Evolutionary conservation across 2,888 invertebrate species (phyloP), one percentile per base, ranked within the genome.

Genomic region (Penaeus monodon): DNA sequence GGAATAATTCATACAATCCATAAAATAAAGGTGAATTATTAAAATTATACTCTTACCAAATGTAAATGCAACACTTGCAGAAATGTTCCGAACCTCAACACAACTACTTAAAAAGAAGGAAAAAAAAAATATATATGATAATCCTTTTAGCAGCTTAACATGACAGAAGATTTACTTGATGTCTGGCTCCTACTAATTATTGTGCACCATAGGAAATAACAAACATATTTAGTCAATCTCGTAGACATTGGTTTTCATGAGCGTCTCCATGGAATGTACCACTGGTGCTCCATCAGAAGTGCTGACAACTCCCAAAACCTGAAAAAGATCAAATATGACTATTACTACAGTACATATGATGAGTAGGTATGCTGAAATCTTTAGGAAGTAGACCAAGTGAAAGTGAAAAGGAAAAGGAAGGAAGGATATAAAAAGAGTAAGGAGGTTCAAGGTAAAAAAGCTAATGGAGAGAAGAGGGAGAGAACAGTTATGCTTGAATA

Each of bases 241-340:
- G 63, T 89, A 89, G 22, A 81, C 49, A 17, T 68, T 89, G 68
- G 89, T 89, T 65, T 86, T 87, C 68, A 89, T 66, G 29, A 68
- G 80, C 33, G 88, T 88, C 29, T 90, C 90, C 10, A 82, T 78
- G 38, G 88, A 88, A 85, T 77, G 88, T 22, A 76, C 80, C 24
- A 88, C 78, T 10, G 90, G 82, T 12, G 88, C 84, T 17, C 87
- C 83, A 70, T 90, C 90, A 0, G 82, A 84, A 33, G 85, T 90
- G 73, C 85, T 87, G 57, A 90, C 87, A 3, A 90, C 90, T 8
- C 85, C 88, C 49, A 85, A 44, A 20, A 90, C 90, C 90, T 90
- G 85, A 1, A 80, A 81, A 22, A 63, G 10, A 65, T 64, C n/a
- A n/a, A 38, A 22, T 14, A 77, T 38, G 4, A 77, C 10, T 3